These are phyloP conservation scores for Laticauda laticaudata DNA, from an alignment of 2,113 vertebrate genomes.

Conservation along the genomic window DNA sequence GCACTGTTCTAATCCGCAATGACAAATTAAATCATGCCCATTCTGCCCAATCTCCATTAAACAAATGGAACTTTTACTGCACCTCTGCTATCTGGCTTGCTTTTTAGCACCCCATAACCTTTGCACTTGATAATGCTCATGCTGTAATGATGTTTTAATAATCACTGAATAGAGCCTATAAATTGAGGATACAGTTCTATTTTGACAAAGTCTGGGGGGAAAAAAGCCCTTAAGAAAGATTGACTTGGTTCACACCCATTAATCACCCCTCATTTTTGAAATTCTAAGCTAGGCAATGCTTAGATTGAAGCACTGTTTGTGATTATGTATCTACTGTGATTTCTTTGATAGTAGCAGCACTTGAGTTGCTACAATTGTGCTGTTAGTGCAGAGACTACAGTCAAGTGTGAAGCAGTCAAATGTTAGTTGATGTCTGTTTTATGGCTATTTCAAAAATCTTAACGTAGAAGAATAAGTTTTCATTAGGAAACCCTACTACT, in stretches of 20 bases:
- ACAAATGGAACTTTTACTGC: not conserved
- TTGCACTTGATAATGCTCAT: slow-evolving; percentile 47
- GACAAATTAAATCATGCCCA: not conserved
- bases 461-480: slow-evolving; percentile 19
- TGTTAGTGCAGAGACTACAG: not conserved
- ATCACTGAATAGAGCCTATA: slow-evolving; percentile 3
- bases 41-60: not conserved
- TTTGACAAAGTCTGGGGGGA: slow-evolving; percentile 14
- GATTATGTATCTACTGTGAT: not conserved
- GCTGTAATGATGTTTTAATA: slow-evolving; percentile 31
- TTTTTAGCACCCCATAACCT: slow-evolving; percentile 30
- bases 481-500: slow-evolving; percentile 1
- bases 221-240: not conserved
- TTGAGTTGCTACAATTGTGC: not conserved
- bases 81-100: not conserved
- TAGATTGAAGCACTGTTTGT: not conserved
- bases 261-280: not conserved
- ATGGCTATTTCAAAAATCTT: slow-evolving; percentile 30
- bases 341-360: not conserved
- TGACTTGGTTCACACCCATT: not conserved
- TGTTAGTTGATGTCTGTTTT: slow-evolving; percentile 33
- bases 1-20: slow-evolving; percentile 24
- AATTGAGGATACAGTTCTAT: slow-evolving; percentile 32
- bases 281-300: not conserved
- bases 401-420: slow-evolving; percentile 17